Conservation (phyloP, 2,888 invertebrate genomes). For the Scrobipalpa atriplicella region DNA sequence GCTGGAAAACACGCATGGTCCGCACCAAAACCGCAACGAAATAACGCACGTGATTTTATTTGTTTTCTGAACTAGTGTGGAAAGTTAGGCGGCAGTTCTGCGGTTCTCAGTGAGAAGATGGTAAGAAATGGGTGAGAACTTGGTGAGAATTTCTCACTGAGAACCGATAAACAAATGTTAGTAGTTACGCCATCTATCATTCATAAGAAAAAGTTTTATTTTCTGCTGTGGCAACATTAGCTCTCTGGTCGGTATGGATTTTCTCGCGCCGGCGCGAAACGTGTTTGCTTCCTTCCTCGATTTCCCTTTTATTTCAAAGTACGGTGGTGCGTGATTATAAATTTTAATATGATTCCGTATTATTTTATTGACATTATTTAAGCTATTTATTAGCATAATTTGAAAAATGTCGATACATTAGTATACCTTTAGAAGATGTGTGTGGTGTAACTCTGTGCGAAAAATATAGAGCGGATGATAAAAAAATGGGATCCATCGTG, state of each 20-base stretch:
- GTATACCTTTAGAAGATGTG: conserved; percentile 24
- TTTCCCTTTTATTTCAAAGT: conserved; percentile 32
- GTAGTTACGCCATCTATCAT: conserved; percentile 1
- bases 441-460: conserved; percentile 45
- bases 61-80: too few species aligned
- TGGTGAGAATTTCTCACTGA: background rate
- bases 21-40: too few species aligned
- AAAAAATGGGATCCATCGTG: conserved; percentile 86
- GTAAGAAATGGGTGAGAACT: background rate
- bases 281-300: conserved; percentile 45
- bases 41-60: too few species aligned
- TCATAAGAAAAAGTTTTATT: background rate
- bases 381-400: conserved; percentile 19
- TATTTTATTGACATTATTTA: conserved; percentile 22
- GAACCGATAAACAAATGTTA: too few species aligned
- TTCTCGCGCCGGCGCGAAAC: conserved; percentile 81
- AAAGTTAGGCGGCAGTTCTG: background rate
- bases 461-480: conserved; percentile 39
- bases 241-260: conserved; percentile 59
- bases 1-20: too few species aligned
- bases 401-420: conserved; percentile 16
- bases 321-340: conserved; percentile 28
- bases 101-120: background rate
- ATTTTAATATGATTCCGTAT: conserved; percentile 34
- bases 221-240: conserved; percentile 39